Evolutionary conservation across 2,113 vertebrate species (phyloP), one percentile per base, ranked within the genome.

Genomic region (Pionites leucogaster): DNA sequence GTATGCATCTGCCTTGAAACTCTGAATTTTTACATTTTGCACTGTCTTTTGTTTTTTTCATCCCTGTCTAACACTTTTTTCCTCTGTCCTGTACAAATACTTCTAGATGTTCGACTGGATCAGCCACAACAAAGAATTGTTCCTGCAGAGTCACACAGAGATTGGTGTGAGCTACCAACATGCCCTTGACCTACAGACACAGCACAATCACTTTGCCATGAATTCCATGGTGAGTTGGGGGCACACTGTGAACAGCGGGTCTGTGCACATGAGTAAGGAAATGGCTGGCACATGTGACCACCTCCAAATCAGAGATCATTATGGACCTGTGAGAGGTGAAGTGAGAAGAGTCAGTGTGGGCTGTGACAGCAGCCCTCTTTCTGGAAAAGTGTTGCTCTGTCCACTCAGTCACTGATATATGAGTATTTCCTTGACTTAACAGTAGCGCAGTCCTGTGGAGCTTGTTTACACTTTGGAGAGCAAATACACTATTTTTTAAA

Each of bases 141-240:
- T 99, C 96, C 98, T 99, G 42, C 99, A 99, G 98, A 99, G 99
- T 94, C 99, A 99, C 97, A 99, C 99, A 0, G 99, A 99, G 98
- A 99, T 99, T 0, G 99, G 99, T 9, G 98, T 99, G 91, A 99
- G 98, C 81, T 99, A 99, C 98, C 99, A 99, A 65, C 99, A 99
- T 3, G 99, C 99, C 22, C 98, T 99, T 33, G 99, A 99, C 97
- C 99, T 99, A 33, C 99, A 99, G 98, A 99, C 99, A 0, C 99
- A 99, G 92, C 99, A 99, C 98, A 99, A 99, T 97, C 99, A 99
- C 98, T 99, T 99, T 22, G 99, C 99, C 94, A 99, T 99, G 99
- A 99, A 99, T 97, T 99, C 99, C 75, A 99, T 99, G 99, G 99
- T 99, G 97, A 96, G 98, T 95, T 22, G 50, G 46, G 49, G 33